A percentile compares a stretch with the other conserved stretches of the same genome.
phyloP scores from a whole-genome alignment of 2,888 invertebrate species.

The Stenolophus ochropezus region DNA sequence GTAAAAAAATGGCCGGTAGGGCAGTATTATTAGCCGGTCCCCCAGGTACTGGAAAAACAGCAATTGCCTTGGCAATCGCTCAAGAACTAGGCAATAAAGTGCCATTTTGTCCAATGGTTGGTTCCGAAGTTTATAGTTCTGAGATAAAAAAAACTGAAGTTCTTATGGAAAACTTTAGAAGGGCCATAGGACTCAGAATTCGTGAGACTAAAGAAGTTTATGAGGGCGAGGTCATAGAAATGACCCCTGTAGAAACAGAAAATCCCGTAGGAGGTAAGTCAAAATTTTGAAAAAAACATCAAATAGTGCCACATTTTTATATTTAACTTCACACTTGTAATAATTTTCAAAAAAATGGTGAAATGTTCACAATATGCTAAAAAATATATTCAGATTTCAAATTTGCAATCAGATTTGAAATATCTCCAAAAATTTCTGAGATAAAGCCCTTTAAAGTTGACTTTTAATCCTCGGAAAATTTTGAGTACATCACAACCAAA shows the following conservation, averaged over 20 bases:
- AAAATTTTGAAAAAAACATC: background rate
- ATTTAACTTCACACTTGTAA: too few relatives aligned
- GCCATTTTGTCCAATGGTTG: conserved; percentile 95
- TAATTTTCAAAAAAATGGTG: too few relatives aligned
- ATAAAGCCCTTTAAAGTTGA: too few relatives aligned
- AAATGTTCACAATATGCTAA: too few relatives aligned
- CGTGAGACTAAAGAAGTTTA: conserved; percentile 99
- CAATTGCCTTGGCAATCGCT: conserved; percentile 97
- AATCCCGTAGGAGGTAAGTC: conserved; percentile 91
- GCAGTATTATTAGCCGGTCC: conserved; percentile 96
- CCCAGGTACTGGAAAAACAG: conserved; percentile 98
- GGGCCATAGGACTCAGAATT: conserved; percentile 96
- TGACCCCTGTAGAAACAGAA: conserved; percentile 98
- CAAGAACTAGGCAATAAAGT: conserved; percentile 98
- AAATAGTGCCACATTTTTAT: too few relatives aligned
- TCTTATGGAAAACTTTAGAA: conserved; percentile 98
- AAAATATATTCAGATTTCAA: too few relatives aligned
- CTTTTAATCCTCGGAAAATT: too few relatives aligned
- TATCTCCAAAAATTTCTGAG: too few relatives aligned
- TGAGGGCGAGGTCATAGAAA: conserved; percentile 98
- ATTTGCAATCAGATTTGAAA: too few relatives aligned
- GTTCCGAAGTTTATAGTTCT: conserved; percentile 96
- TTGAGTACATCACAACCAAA: too few relatives aligned
- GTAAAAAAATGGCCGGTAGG: conserved; percentile 98
- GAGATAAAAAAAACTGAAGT: conserved; percentile 99